A percentile compares a stretch with the other conserved stretches of the same genome.
Evolutionary conservation across 2,888 invertebrate species (phyloP).

Genomic region (Autographa gamma): DNA sequence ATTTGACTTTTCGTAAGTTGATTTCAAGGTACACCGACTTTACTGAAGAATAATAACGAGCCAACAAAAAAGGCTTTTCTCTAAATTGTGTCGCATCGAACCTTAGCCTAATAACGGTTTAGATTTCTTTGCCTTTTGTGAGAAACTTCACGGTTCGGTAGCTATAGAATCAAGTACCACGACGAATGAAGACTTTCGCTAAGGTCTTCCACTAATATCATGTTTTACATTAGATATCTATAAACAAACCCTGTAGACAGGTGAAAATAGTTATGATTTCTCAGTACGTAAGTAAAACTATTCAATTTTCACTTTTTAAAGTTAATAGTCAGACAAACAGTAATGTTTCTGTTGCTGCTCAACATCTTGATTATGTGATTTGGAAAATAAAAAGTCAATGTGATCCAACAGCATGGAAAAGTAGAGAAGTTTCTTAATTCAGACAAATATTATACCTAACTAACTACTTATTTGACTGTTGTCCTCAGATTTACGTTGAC

Average conservation of each 20-base stretch:
- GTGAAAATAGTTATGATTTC: background rate
- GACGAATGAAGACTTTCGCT: slow-evolving; percentile 44
- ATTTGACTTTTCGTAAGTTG: too few species aligned
- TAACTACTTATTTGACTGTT: too few species aligned
- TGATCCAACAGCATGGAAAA: background rate
- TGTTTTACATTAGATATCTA: background rate
- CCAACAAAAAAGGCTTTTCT: too few species aligned
- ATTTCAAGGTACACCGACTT: too few species aligned
- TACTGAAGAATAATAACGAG: too few species aligned
- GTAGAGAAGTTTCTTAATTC: background rate
- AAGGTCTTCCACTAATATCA: background rate
- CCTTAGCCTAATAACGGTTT: slow-evolving; percentile 53
- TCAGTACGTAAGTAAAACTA: background rate
- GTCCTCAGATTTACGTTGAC: too few species aligned
- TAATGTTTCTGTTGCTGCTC: background rate
- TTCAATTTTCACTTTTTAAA: too few species aligned
- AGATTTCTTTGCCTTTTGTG: slow-evolving; percentile 51
- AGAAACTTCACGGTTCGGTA: slow-evolving; percentile 62
- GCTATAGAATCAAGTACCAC: slow-evolving; percentile 48
- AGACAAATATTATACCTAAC: too few species aligned
- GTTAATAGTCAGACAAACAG: background rate
- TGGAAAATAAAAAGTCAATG: background rate
- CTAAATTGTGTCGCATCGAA: slow-evolving; percentile 7
- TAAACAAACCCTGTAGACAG: background rate
- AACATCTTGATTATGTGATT: background rate